Base-by-base conservation (phyloP, 2,797 vertebrate species). In the Cuculus canorus region DNA sequence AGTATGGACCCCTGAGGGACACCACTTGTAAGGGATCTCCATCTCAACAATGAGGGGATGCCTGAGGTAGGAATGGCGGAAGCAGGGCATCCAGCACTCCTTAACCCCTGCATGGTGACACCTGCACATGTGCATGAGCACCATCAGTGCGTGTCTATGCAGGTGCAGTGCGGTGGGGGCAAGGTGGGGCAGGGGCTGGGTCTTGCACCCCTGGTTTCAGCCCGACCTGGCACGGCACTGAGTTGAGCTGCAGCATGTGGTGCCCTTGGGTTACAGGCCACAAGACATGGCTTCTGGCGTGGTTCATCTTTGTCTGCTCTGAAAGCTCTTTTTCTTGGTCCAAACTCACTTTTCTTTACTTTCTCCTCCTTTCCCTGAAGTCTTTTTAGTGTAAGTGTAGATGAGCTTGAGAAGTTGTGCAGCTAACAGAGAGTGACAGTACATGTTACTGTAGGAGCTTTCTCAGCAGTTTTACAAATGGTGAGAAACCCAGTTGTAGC, bases 301-400 rank as follows among this genome's bases (percentile, higher is more conserved):
- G 32, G 24, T 12, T 17, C 35, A 3, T 5, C 21, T 30, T 10
- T 7, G 4, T 27, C 9, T 7, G 5, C 7, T 32, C 2, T 9
- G 19, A 2, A 1, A 14, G n/a, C 10, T 8, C 23, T 24, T 37
- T 21, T 37, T 17, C 12, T 11, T 19, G 19, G 12, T 33, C 17
- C 4, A 4, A 4, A 0, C 5, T 4, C 10, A 0, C 14, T 12
- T 69, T 35, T 37, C 5, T 14, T 19, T 60, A 13, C 3, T 41
- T 30, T 11, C 19, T 21, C 6, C 6, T 47, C 35, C 23, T 60
- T 64, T 21, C n/a, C 32, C 17, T 5, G 19, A 30, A 19, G 27
- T 30, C 3, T 1, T 8, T 52, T 39, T 78, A n/a, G 37, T 4
- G 2, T 15, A 12, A 13, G 48, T 2, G 60, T 2, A 28, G 30